Base-by-base conservation (phyloP, 2,113 vertebrate genomes). In the Platysternon megacephalum region DNA sequence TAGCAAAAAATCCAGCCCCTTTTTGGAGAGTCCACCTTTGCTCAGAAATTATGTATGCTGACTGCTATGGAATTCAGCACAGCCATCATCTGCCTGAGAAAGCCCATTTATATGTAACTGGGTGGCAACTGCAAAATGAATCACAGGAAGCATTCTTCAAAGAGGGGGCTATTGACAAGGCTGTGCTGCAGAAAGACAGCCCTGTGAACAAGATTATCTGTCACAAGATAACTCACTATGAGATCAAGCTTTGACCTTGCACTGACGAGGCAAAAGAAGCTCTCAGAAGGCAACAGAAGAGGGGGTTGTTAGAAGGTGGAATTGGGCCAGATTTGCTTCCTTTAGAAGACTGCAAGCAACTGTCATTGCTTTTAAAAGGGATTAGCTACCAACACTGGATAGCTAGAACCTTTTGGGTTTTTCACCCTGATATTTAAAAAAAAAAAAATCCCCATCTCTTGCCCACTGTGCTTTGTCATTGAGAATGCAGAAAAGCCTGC, bases 281-380 rank as follows among this genome's bases (percentile, higher is more conserved):
- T 94, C 93, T 91, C 5, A 61, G 93, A 52, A 94, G 68, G 92
- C 89, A 88, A 94, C 9, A 93, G 91, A 94, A 94, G 89, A 96
- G 21, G 49, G 85, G 89, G 84, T 61, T 95, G 92, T 95, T 91
- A 85, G 88, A 88, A 93, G 52, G 81, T 91, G 93, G 95, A 96
- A 93, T 5, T 44, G 83, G 84, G 92, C 94, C 95, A 97, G 84
- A 95, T 88, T 72, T 94, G 86, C 85, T 97, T 96, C 95, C 89
- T 96, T 94, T 85, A 79, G 96, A 95, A 93, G 85, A 88, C 88
- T 94, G 88, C 94, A 91, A 94, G 82, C 74, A 96, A 96, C 84
- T 91, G 81, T 87, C 49, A 0, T 11, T 89, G 85, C 90, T 89
- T 85, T 91, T 89, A 91, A 76, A 96, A 90, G 95, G 82, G 79